Base-by-base conservation (phyloP, 2,797 vertebrate genomes). In the Otus scops region DNA sequence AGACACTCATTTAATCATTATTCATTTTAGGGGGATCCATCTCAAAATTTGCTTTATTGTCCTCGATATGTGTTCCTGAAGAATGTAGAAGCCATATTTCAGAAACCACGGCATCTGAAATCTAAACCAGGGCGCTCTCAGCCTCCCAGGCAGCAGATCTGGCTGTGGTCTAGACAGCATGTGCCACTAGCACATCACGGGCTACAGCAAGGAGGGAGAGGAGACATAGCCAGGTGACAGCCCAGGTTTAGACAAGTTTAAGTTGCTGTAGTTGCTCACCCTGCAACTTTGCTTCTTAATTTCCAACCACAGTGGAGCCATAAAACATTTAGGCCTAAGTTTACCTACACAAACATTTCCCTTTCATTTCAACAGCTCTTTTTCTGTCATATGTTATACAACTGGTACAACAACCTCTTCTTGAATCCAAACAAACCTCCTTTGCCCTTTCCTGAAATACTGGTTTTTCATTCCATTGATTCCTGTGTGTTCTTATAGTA, bases 111-210 rank as follows among this genome's bases (percentile, higher is more conserved):
- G 45, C 28, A 36, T 38, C 24, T 56, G 23, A 78, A 51, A 28
- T 14, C 13, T 43, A 43, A 47, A 6, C 1, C 69, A 59, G 59
- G 27, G 34, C 63, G 56, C 63, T n/a, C 51, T 36, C 23, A n/a
- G 63, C 34, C 61, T 57, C 2, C 0, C 45, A 36, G 51, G 54
- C 30, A 65, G 68, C 75, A 41, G 57, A 11, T 38, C 47, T 41
- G 77, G 34, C 90, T 51, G 12, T 19, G 47, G 20, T 21, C 19
- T 45, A 30, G 54, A 2, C 8, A 39, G 24, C 11, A 9, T 5
- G 0, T 28, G n/a, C 19, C 28, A 5, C 43, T 14, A 7, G 5
- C 30, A 13, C 3, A 15, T 39, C 56, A 14, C 2, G 1, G 48
- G 59, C 53, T 61, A 11, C 73, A 71, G 51, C n/a, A 47, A 39